phyloP scores from a whole-genome alignment of 2,888 invertebrate genomes.

The Cantharis nigra region DNA sequence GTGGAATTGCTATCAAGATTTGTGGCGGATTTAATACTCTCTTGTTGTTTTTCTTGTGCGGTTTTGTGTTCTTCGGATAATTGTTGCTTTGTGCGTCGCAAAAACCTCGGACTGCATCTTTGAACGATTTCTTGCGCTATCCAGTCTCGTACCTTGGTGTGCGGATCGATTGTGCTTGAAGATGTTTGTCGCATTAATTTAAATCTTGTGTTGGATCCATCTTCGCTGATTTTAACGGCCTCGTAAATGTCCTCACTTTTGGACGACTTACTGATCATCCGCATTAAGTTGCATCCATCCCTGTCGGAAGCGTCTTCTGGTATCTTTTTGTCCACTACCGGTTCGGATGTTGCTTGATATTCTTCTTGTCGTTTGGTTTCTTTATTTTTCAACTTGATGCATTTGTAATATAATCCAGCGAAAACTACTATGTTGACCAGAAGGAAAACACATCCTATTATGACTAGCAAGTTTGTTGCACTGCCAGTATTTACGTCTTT shows the following conservation, averaged over 20 bases:
- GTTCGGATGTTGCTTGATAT: conserved; percentile 49
- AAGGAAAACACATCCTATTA: conserved; percentile 72
- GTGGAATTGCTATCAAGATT: conserved; percentile 44
- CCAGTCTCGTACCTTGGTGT: conserved; percentile 86
- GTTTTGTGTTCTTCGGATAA: conserved; percentile 38
- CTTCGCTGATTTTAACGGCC: conserved; percentile 59
- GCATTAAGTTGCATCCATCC: conserved; percentile 64
- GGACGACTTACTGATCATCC: conserved; percentile 58
- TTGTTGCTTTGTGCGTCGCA: conserved; percentile 58
- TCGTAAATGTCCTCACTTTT: conserved; percentile 61
- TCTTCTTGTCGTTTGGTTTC: conserved; percentile 60
- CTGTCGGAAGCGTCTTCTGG: conserved; percentile 57
- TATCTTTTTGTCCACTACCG: conserved; percentile 42
- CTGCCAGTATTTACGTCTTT: conserved; percentile 54
- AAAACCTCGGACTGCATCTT: conserved; percentile 70
- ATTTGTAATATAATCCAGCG: conserved; percentile 69
- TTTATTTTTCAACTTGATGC: conserved; percentile 61
- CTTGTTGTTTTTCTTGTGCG: conserved; percentile 15
- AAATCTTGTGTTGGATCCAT: conserved; percentile 59
- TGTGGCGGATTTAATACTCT: background rate
- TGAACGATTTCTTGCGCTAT: conserved; percentile 79
- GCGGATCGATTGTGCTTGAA: conserved; percentile 81
- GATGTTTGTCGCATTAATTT: conserved; percentile 75
- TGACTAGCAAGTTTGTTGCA: conserved; percentile 66
- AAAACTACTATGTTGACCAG: conserved; percentile 74